phyloP scores from a whole-genome alignment of 2,113 vertebrate species.

The Aleadryas rufinucha region DNA sequence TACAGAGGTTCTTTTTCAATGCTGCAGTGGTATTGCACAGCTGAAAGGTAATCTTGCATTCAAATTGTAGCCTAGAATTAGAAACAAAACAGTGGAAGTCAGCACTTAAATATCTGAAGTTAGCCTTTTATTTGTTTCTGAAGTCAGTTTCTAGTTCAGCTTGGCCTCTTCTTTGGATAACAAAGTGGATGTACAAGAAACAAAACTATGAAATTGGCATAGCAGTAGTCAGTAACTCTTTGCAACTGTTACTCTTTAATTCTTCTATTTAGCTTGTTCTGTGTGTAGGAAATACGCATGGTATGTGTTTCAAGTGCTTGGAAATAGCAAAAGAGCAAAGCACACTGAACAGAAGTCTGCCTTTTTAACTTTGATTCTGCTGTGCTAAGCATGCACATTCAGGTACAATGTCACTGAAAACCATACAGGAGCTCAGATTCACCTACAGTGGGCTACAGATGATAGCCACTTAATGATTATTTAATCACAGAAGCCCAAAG shows the following conservation, averaged over 20 bases:
- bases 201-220: not conserved
- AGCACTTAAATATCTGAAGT: not conserved
- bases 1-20: not conserved
- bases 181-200: not conserved
- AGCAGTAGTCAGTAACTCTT: not conserved
- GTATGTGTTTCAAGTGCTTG: not conserved
- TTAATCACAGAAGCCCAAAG: not conserved
- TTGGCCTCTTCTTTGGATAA: not conserved
- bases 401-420: not conserved
- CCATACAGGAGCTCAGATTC: not conserved
- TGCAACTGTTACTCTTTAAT: not conserved
- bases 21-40: not conserved
- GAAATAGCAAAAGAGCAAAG: not conserved
- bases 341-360: not conserved
- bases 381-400: accelerated
- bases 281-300: not conserved
- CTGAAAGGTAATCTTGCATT: not conserved
- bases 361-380: not conserved
- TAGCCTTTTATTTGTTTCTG: not conserved
- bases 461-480: not conserved
- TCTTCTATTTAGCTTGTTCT: not conserved
- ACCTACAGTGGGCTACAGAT: not conserved
- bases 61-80: not conserved
- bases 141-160: not conserved
- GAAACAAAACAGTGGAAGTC: not conserved